Evolutionary conservation across 2,888 invertebrate species (phyloP), one percentile per base, ranked within the genome.

Genomic region (Metellina segmentata): DNA sequence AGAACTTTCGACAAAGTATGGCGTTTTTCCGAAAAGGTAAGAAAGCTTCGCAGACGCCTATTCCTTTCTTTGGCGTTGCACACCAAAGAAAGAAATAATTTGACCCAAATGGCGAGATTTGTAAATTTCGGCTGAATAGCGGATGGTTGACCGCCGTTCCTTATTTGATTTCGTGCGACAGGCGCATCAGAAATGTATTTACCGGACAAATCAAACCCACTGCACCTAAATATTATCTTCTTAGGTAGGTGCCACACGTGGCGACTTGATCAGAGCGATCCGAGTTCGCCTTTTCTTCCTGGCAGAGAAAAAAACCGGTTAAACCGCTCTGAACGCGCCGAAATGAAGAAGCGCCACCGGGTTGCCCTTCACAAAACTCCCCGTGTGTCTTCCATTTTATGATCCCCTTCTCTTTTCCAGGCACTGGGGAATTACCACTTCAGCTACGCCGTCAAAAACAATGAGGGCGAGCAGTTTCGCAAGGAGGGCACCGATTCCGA

Each of bases 401-500:
- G 34, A 34, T 34, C 1, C 61, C 6, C 16, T 85, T 70, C 53
- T 89, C 51, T 8, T 69, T 86, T 86, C 19, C 48, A 92, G 92
- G 92, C 75, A 51, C 6, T 89, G n/a, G 92, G 92, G 6, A 92
- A 92, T 20, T 92, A 92, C 9, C 85, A 81, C 7, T 92, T 92
- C 78, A 86, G 86, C 69, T 92, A 92, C 48, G 49, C 69, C 13
- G 92, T 92, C 1, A 72, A 53, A 61, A 92, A 86, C 49, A 19
- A 16, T 13, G 92, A 92, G 49, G 92, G 92, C 20, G 92, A 92
- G 7, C 92, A 92, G 7, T 92, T 92, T 48, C 74, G 89, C 19
- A 75, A 77, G 19, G 92, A 89, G 86, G 92, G 89, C 8, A 92
- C 92, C 0, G 92, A 92, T 61, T 69, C 85, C 6, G 20, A 77